Conservation (phyloP, 2,113 vertebrate species). For the Rhea pennata region DNA sequence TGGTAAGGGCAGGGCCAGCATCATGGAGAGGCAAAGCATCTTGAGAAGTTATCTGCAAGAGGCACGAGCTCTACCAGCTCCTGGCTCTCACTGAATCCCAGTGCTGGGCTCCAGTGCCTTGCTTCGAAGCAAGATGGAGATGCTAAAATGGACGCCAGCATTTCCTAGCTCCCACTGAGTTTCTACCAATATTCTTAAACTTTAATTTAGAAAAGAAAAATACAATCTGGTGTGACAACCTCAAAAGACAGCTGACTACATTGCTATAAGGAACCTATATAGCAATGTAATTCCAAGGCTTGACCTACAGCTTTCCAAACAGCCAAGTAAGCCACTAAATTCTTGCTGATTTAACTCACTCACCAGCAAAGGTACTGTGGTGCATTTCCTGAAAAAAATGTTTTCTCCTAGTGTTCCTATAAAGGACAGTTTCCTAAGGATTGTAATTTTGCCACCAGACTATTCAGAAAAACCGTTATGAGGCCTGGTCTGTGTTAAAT, state of each 20-base stretch:
- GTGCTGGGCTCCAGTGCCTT: neutral
- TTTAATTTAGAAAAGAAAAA: constrained; percentile 65
- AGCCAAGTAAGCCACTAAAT: neutral
- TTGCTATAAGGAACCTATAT: neutral
- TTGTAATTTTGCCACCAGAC: neutral
- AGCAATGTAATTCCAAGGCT: neutral
- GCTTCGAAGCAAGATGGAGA: neutral
- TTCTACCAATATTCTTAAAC: constrained; percentile 72
- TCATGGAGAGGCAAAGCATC: rapidly evolving
- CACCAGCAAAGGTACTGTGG: rapidly evolving
- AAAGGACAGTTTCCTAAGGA: neutral
- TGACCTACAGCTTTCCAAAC: neutral
- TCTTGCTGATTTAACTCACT: constrained; percentile 17
- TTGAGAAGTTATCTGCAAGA: neutral
- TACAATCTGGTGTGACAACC: constrained; percentile 60
- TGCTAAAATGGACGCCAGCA: neutral
- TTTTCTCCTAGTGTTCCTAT: neutral
- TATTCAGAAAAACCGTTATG: neutral
- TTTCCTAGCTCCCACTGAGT: constrained; percentile 58
- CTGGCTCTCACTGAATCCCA: constrained; percentile 20
- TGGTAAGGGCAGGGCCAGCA: neutral
- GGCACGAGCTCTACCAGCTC: neutral
- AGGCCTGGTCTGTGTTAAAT: neutral
- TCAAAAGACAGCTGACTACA: constrained; percentile 43
- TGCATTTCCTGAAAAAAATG: neutral